Percentiles rank a stretch among this genome's conserved stretches.
Evolutionary conservation across 2,888 invertebrate species (phyloP).

Genomic region (Drosophila recens): DNA sequence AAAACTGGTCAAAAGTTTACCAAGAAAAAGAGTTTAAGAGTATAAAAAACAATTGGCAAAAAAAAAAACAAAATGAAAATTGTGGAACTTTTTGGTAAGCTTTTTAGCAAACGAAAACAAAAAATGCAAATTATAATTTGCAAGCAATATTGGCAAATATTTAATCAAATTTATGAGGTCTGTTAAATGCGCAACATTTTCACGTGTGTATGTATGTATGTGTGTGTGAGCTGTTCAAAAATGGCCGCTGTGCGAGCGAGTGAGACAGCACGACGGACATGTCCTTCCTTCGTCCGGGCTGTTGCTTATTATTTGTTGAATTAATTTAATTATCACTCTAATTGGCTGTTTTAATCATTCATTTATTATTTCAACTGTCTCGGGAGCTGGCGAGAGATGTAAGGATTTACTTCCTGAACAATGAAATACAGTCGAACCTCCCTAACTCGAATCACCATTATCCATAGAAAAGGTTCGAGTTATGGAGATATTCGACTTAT

Average conservation of each 20-base stretch:
- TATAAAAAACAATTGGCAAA: conserved; percentile 37
- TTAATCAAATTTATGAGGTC: conserved; percentile 4
- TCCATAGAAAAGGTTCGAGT: too few species aligned
- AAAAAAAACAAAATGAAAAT: conserved; percentile 17
- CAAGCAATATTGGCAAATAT: conserved; percentile 22
- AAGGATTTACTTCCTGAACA: too few species aligned
- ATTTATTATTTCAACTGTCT: background rate
- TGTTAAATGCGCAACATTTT: conserved; percentile 36
- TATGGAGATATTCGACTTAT: too few species aligned
- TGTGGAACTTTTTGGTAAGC: conserved; percentile 72
- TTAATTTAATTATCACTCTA: background rate
- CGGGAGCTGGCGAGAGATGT: background rate
- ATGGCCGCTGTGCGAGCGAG: conserved; percentile 61
- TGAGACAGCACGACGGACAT: conserved; percentile 10
- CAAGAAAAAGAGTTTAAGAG: conserved; percentile 48
- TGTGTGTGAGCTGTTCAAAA: conserved; percentile 45
- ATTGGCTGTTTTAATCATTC: background rate
- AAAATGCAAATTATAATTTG: background rate
- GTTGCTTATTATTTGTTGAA: conserved; percentile 43
- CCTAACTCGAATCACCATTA: too few species aligned
- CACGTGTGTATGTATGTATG: conserved; percentile 26
- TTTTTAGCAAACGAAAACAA: conserved; percentile 43
- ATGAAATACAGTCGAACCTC: too few species aligned
- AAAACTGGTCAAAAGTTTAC: conserved; percentile 63
- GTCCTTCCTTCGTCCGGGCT: conserved; percentile 23